Conservation (phyloP, 2,797 vertebrate genomes). For the Sternarchorhynchus goeldii region DNA sequence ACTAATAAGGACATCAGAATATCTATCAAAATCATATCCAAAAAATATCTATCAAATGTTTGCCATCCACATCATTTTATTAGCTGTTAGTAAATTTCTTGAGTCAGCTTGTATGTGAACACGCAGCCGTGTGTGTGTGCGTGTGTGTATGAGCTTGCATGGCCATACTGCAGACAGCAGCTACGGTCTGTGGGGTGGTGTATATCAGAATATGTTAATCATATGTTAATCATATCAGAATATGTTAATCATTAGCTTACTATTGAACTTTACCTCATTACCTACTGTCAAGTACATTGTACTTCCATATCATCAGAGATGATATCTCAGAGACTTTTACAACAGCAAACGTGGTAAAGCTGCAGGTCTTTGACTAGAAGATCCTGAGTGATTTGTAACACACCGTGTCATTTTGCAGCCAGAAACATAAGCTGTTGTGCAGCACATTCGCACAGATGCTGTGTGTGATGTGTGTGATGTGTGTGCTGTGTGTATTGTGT, state of each 20-base stretch:
- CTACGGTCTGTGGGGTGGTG: not conserved
- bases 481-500: not conserved
- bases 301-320: not conserved
- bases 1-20: no score
- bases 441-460: not conserved
- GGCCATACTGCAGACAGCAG: no score
- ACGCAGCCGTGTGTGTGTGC: conserved; percentile 47
- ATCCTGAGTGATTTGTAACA: not conserved
- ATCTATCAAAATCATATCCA: no score
- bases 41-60: no score
- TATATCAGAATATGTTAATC: not conserved
- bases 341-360: not conserved
- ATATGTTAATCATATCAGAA: not conserved
- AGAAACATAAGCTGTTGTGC: not conserved
- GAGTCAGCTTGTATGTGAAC: no score
- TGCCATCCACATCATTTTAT: no score
- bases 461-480: not conserved
- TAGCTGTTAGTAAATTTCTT: no score
- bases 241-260: conserved; percentile 8
- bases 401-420: no score
- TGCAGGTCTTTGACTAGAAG: not conserved
- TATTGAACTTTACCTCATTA: not conserved
- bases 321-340: not conserved
- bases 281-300: not conserved
- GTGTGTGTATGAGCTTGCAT: conserved; percentile 33